Evolutionary conservation across 2,888 invertebrate genomes (phyloP), one percentile per base, ranked within the genome.

Genomic region (Drosophila recens): DNA sequence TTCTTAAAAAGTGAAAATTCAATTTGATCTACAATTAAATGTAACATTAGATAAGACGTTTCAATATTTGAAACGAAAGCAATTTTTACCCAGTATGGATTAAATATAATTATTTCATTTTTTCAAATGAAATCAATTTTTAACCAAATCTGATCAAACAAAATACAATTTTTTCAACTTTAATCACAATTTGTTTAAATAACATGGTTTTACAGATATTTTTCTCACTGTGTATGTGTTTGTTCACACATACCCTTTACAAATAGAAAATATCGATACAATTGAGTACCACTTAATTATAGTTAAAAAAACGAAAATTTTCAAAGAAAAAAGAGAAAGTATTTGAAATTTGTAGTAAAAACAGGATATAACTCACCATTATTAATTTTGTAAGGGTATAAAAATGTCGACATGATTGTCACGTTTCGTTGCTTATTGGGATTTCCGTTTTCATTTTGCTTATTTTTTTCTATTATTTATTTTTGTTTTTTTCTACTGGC

Each of bases 351-450:
- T 36, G 5, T 36, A n/a, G 13, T 36, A 36, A 36, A 36, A n/a
- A 5, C 0, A 36, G 10, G 10, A 8, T 10, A 33, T 38, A 17
- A 34, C 13, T 53, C 10, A 11, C 13, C 11, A 4, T 3, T 4
- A 6, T 9, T 8, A 3, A 17, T 2, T 42, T 36, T 3, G 13
- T 15, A 27, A 78, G 73, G 9, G 63, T 61, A 64, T 64, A 6
- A 15, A 30, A 2, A 5, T 38, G 45, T 78, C 84, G 66, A 30
- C 57, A 59, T 54, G 23, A 11, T 54, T 43, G 3, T 27, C n/a
- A 46, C 13, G 15, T 13, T 33, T 33, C n/a, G n/a, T 10, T 30
- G 10, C 9, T 23, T 30, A 1, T 23, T 36, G 34, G 45, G 43
- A 56, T 45, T 43, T 43, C 36, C 13, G 17, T 46, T 38, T 30